Evolutionary conservation across 2,797 vertebrate species (phyloP).

Genomic region (Acanthurus leucopareius): DNA sequence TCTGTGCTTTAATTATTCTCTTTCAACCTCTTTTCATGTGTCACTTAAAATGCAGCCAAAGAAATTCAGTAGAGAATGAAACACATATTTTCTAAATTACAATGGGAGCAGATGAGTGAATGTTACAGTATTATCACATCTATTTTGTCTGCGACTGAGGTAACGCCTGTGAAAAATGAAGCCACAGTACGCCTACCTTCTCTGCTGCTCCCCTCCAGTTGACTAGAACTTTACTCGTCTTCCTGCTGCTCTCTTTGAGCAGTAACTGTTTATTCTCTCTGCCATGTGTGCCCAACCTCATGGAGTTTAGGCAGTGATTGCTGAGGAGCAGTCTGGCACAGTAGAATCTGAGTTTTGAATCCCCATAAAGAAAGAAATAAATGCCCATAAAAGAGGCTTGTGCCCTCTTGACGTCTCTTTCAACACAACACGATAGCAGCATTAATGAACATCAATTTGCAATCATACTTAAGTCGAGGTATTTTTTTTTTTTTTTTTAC

Average conservation of each 20-base stretch:
- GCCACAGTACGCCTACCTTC: neutral
- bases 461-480: constrained; percentile 38
- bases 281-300: neutral
- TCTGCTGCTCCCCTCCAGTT: neutral
- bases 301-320: neutral
- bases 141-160: neutral
- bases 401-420: constrained; percentile 24
- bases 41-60: constrained; percentile 19
- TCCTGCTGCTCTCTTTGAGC: neutral
- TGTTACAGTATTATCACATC: neutral
- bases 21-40: constrained; percentile 38
- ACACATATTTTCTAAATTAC: constrained; percentile 11
- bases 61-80: constrained; percentile 16
- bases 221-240: neutral
- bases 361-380: constrained; percentile 62
- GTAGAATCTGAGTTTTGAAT: constrained; percentile 24
- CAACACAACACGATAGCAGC: constrained; percentile 66
- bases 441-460: constrained; percentile 46
- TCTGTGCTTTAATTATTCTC: constrained; percentile 5
- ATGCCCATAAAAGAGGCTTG: constrained; percentile 35
- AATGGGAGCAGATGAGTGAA: constrained; percentile 22
- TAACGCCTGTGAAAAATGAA: constrained; percentile 1
- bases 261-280: neutral
- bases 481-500: constrained; percentile 16
- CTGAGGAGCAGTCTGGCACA: constrained; percentile 38